Percentiles rank a stretch among this genome's conserved stretches.
phyloP scores from a whole-genome alignment of 2,113 vertebrate genomes.

The Papio anubis region DNA sequence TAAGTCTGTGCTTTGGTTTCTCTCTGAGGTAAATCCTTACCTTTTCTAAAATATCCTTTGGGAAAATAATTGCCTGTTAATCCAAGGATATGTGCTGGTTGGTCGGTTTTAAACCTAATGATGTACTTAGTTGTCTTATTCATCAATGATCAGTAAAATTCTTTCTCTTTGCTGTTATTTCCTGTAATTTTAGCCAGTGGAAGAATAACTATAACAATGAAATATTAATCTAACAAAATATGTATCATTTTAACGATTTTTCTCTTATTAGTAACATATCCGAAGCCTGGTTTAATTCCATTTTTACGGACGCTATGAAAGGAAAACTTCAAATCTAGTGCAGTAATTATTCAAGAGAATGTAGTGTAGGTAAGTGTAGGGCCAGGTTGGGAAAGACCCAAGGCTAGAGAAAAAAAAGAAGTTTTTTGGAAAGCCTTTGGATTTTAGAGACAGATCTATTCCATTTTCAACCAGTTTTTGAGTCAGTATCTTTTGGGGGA shows the following conservation, averaged over 20 bases:
- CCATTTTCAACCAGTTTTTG: slow-evolving; percentile 31
- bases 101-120: not conserved
- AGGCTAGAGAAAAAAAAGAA: not conserved
- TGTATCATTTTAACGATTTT: slow-evolving; percentile 73
- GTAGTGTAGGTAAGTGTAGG: slow-evolving; percentile 55
- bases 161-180: fast-evolving
- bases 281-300: slow-evolving; percentile 81
- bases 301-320: slow-evolving; percentile 82
- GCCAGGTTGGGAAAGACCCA: not conserved
- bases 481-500: not conserved
- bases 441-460: slow-evolving; percentile 44
- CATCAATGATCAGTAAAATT: not conserved
- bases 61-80: not conserved
- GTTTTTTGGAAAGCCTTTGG: slow-evolving; percentile 51
- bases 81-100: not conserved
- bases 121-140: not conserved
- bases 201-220: slow-evolving; percentile 6
- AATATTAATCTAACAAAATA: slow-evolving; percentile 52
- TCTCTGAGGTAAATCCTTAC: not conserved
- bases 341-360: slow-evolving; percentile 86
- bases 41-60: slow-evolving; percentile 15
- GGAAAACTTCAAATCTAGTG: slow-evolving; percentile 85
- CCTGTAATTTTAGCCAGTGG: not conserved
- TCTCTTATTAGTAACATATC: slow-evolving; percentile 69
- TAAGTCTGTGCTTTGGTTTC: not conserved